Evolutionary conservation across 92 coral and sea anemone genomes (phyloP).

Genomic region (Porites lobata): DNA sequence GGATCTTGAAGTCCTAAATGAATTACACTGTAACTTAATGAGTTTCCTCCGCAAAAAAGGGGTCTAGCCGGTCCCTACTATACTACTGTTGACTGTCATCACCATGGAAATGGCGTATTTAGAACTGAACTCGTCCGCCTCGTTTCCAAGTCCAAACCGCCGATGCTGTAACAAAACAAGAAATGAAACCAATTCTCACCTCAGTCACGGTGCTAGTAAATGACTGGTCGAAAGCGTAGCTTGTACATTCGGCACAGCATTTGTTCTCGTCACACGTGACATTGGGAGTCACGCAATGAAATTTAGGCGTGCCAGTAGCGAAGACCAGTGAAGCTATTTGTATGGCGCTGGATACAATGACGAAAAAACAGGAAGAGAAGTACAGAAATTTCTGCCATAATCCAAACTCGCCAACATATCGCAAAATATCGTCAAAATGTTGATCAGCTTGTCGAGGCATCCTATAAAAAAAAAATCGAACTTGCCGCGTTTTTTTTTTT

Average conservation of each 20-base stretch:
- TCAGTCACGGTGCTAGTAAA: conserved; percentile 86
- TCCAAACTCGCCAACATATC: conserved; percentile 84
- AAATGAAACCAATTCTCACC: conserved; percentile 39
- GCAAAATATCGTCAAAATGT: conserved; percentile 78
- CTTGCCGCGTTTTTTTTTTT: no score
- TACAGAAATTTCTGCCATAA: conserved; percentile 78
- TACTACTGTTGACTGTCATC: no score
- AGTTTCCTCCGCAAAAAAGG: no score
- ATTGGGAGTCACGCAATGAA: conserved; percentile 57
- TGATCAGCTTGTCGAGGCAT: conserved; percentile 7
- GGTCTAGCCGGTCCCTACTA: no score
- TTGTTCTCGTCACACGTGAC: conserved; percentile 67
- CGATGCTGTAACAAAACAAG: background rate
- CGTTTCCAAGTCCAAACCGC: no score
- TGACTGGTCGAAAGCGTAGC: conserved; percentile 57
- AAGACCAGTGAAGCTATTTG: conserved; percentile 83
- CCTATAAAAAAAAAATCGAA: background rate
- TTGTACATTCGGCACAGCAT: conserved; percentile 79
- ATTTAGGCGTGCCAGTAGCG: conserved; percentile 80
- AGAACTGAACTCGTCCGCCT: no score
- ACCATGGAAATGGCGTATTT: no score
- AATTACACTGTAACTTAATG: no score
- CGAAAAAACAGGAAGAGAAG: conserved; percentile 68
- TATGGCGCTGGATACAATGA: conserved; percentile 80
- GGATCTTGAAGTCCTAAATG: no score